Base-by-base conservation (phyloP, 1,140 invertebrate species). In the Drosophila subpulchrella region DNA sequence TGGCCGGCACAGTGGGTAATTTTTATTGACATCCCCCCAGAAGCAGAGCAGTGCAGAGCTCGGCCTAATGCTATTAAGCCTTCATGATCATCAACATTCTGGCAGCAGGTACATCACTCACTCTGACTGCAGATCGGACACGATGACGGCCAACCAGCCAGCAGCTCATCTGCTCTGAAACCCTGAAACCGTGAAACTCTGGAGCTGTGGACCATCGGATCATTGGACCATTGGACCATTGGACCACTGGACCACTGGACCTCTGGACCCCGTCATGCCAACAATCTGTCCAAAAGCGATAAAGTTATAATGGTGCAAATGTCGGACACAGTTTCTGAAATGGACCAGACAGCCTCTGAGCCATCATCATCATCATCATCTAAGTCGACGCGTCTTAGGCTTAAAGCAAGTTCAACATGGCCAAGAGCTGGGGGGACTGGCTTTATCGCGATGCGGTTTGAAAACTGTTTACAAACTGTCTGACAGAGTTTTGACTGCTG, bases 221-320 rank as follows among this genome's bases (percentile, higher is more conserved):
- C 20, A 20, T 20, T 20, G 27, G 27, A 1, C 24, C 2, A 4
- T 24, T 1, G 11, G 13, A 13, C 8, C 50, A 17, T 4, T 44
- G 27, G 15, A 17, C 27, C 48, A 8, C 30, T 51, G 30, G 48
- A 51, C 30, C 50, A 6, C 15, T 36, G 15, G 15, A 51, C 59
- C 48, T 20, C 47, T 41, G 48, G 24, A 68, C 53, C 58, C 57
- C 63, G 79, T 80, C 76, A 80, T 80, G 75, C 75, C 76, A 88
- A 88, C 84, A 89, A 89, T 89, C 84, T 84, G 85, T 89, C 84
- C 81, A 83, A 90, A 90, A 89, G 85, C 84, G 84, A 89, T 89
- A 90, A 89, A 89, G 84, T 89, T 89, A 89, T 90, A 89, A 89
- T 89, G 84, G 84, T 88, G 84, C 84, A 89, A 84, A 90, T 84